These are phyloP conservation scores for Elaphurus davidianus DNA, from an alignment of 2,113 vertebrate species.

Conservation along the genomic window DNA sequence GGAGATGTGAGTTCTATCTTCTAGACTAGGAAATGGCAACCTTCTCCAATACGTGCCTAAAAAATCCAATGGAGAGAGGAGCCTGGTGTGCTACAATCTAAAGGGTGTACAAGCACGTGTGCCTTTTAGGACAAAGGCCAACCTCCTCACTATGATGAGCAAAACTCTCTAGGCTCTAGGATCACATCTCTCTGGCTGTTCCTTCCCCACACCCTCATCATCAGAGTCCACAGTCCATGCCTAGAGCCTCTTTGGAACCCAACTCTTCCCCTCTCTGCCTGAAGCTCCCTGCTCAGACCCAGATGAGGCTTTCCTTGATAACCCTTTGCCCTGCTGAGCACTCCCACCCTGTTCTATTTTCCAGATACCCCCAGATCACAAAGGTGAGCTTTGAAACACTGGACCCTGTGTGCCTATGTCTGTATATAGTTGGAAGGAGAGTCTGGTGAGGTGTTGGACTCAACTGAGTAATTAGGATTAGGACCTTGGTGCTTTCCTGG, in stretches of 20 bases:
- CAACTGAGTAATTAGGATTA: background rate
- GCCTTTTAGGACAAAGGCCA: background rate
- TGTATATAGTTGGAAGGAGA: too few species aligned
- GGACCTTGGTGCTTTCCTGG: background rate
- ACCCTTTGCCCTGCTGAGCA: rapidly evolving
- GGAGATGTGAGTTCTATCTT: background rate
- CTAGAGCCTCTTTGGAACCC: background rate
- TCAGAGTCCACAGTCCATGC: background rate
- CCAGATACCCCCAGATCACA: rapidly evolving
- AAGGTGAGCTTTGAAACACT: rapidly evolving
- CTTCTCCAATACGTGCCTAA: background rate
- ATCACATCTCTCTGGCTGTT: rapidly evolving
- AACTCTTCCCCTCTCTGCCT: background rate
- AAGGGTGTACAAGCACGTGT: background rate
- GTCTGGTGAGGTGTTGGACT: background rate
- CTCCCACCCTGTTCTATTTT: rapidly evolving
- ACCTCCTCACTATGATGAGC: rapidly evolving
- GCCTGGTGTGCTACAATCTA: background rate
- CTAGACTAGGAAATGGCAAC: background rate
- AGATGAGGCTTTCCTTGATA: rapidly evolving
- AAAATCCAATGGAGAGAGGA: background rate
- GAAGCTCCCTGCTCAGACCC: background rate
- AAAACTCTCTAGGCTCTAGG: too few species aligned
- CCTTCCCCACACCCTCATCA: background rate
- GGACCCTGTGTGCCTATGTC: rapidly evolving